Conservation (phyloP, 2,888 invertebrate genomes). For the Electrophaes corylata region DNA sequence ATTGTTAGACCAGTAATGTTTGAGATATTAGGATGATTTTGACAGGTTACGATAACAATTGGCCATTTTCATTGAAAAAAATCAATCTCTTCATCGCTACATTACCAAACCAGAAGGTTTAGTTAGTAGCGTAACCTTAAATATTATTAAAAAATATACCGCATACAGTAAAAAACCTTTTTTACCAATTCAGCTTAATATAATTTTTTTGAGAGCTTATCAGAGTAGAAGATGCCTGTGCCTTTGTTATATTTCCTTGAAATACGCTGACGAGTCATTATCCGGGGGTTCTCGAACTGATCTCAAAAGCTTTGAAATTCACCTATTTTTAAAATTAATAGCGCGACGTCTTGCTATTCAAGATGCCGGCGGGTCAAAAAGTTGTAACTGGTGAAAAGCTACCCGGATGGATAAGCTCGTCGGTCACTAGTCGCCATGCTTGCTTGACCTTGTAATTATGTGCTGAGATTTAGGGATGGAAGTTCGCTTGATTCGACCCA, state of each 20-base stretch:
- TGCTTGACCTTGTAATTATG: constrained; percentile 59
- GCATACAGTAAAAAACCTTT: too few relatives aligned
- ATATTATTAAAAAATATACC: constrained; percentile 22
- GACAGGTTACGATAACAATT: constrained; percentile 18
- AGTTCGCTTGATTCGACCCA: constrained; percentile 62
- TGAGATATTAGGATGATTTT: constrained; percentile 3
- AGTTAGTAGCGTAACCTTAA: constrained; percentile 8
- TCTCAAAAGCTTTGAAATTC: constrained; percentile 28
- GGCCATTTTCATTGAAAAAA: constrained; percentile 22
- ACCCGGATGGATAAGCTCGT: constrained; percentile 41
- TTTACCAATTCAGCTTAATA: constrained; percentile 7
- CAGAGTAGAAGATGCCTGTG: too few relatives aligned
- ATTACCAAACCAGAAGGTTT: too few relatives aligned
- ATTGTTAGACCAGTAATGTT: constrained; percentile 15
- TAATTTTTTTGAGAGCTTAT: constrained; percentile 6
- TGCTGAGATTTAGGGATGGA: constrained; percentile 67
- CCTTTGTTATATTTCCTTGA: constrained; percentile 5
- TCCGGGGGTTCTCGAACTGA: constrained; percentile 27
- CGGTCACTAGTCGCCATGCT: constrained; percentile 47
- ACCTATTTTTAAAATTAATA: constrained; percentile 34
- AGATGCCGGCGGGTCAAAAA: constrained; percentile 42
- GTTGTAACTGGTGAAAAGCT: constrained; percentile 56
- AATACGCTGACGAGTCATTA: constrained; percentile 19
- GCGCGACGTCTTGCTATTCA: constrained; percentile 39
- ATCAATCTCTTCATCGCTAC: too few relatives aligned